Evolutionary conservation across 2,113 vertebrate genomes (phyloP).

Genomic region (Nematolebias whitei): DNA sequence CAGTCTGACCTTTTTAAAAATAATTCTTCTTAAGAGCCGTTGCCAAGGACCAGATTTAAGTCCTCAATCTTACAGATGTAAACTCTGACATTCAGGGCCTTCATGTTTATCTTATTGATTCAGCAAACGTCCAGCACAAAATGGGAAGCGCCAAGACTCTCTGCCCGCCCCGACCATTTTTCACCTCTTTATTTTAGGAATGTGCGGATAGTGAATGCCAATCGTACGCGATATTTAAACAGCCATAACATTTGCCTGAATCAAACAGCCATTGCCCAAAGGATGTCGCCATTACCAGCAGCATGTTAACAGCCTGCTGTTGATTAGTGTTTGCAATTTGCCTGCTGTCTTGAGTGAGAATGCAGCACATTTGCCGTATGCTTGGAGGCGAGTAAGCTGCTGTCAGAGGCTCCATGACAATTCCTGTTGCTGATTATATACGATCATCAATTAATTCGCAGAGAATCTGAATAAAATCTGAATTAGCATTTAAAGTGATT

Average conservation of each 20-base stretch:
- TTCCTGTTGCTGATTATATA: constrained; percentile 32
- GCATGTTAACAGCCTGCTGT: constrained; percentile 56
- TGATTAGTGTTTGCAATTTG: constrained; percentile 59
- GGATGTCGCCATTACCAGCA: constrained; percentile 43
- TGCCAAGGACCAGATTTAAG: constrained; percentile 68
- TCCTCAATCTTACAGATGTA: constrained; percentile 72
- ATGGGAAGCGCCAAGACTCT: constrained; percentile 48
- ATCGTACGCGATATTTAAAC: constrained; percentile 82
- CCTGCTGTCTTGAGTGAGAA: constrained; percentile 41
- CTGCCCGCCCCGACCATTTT: constrained; percentile 40
- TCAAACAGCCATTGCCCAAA: constrained; percentile 67
- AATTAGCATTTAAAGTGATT: neutral
- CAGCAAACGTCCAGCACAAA: constrained; percentile 65
- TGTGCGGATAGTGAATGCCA: constrained; percentile 70
- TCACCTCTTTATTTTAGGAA: constrained; percentile 29
- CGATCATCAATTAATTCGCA: constrained; percentile 27
- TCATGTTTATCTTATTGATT: constrained; percentile 81
- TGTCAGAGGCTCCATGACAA: constrained; percentile 16
- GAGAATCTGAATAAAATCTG: constrained; percentile 23
- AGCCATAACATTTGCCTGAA: constrained; percentile 75
- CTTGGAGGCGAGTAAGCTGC: constrained; percentile 40
- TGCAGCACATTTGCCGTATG: constrained; percentile 27
- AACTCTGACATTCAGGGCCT: constrained; percentile 77
- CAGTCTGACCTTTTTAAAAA: constrained; percentile 74
- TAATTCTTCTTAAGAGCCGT: constrained; percentile 64